phyloP scores from a whole-genome alignment of 2,113 vertebrate genomes.

The Otolemur garnettii region DNA sequence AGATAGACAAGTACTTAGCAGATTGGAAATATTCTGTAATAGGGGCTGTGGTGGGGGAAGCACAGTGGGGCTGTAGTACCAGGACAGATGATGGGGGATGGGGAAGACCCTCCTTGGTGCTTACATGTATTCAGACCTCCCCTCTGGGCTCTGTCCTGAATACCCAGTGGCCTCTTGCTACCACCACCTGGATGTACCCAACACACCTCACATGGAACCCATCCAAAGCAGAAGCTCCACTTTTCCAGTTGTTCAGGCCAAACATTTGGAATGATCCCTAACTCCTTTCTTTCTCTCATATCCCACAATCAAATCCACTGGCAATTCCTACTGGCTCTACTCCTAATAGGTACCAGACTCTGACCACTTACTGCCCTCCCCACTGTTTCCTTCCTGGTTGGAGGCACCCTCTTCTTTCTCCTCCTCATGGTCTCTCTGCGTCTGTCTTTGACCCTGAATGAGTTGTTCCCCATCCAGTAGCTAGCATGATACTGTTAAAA shows the following conservation, averaged over 20 bases:
- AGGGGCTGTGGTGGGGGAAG: neutral
- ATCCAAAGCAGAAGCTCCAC: accelerated
- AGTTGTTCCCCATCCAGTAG: neutral
- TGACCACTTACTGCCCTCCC: neutral
- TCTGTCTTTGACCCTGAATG: neutral
- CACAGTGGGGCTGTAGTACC: neutral
- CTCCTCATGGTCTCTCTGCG: neutral
- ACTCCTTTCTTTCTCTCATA: neutral
- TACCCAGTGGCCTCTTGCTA: accelerated
- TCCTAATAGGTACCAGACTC: neutral
- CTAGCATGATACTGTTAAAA: neutral
- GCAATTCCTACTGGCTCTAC: neutral
- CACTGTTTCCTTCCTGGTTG: neutral
- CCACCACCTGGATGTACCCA: accelerated
- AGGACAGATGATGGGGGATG: neutral
- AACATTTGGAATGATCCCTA: neutral
- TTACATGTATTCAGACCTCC: neutral
- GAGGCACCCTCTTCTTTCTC: too few relatives aligned
- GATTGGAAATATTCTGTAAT: neutral
- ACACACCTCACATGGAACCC: neutral
- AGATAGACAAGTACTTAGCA: accelerated
- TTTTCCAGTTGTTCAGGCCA: neutral
- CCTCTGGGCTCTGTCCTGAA: neutral
- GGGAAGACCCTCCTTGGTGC: neutral
- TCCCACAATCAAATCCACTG: too few relatives aligned